Percentiles rank a stretch among this genome's conserved stretches.
These are phyloP conservation scores for Drosophila truncata DNA, from an alignment of 1,140 invertebrate genomes.

Conservation along the genomic window DNA sequence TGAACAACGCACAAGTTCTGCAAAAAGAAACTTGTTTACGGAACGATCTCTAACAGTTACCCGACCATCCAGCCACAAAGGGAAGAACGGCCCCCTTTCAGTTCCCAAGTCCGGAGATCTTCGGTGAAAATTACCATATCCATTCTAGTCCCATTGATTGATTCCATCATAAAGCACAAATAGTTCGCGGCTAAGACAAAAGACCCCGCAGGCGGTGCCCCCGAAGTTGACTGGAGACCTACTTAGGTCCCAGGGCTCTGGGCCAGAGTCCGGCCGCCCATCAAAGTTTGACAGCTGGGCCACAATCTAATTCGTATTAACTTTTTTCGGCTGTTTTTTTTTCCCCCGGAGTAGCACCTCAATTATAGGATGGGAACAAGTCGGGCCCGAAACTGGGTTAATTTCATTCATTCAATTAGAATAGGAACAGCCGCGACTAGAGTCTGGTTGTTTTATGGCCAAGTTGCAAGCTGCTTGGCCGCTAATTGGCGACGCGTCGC, in stretches of 20 bases:
- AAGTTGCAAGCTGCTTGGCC: slow-evolving; percentile 49
- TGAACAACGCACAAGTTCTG: slow-evolving; percentile 45
- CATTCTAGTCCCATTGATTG: slow-evolving; percentile 36
- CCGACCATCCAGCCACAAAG: slow-evolving; percentile 26
- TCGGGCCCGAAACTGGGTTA: slow-evolving; percentile 70
- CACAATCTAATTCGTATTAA: slow-evolving; percentile 72
- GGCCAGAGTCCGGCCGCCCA: slow-evolving; percentile 29
- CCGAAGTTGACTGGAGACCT: slow-evolving; percentile 38
- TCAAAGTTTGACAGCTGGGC: slow-evolving; percentile 63
- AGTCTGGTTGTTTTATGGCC: slow-evolving; percentile 53
- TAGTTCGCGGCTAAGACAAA: slow-evolving; percentile 41
- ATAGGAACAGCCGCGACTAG: slow-evolving; percentile 49
- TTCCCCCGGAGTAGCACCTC: slow-evolving; percentile 29
- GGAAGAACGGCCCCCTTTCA: slow-evolving; percentile 24
- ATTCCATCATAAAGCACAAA: slow-evolving; percentile 47
- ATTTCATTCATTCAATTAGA: slow-evolving; percentile 83
- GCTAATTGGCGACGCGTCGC: slow-evolving; percentile 71
- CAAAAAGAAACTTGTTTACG: slow-evolving; percentile 42
- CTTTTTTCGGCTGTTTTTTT: slow-evolving; percentile 30
- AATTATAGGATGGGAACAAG: slow-evolving; percentile 70
- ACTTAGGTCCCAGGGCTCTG: slow-evolving; percentile 22
- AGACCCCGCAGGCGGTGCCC: slow-evolving; percentile 32
- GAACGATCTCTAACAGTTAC: slow-evolving; percentile 46
- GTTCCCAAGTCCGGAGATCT: neutral
- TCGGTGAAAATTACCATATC: slow-evolving; percentile 33